Evolutionary conservation across 2,888 invertebrate species (phyloP).

Genomic region (Ctena decussata): DNA sequence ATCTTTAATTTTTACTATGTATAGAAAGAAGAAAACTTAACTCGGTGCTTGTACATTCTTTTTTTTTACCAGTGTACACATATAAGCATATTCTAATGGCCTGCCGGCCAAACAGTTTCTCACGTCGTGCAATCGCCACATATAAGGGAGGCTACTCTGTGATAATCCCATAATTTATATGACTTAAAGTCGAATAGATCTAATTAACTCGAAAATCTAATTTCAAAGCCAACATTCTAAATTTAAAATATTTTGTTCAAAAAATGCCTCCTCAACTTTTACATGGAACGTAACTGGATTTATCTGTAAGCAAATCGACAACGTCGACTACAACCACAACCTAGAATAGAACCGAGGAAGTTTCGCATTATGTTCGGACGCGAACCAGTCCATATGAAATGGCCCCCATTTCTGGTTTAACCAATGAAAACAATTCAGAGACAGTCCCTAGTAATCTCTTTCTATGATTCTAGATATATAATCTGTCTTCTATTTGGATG

Average conservation of each 20-base stretch:
- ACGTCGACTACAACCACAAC: constrained; percentile 8
- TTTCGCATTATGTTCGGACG: constrained; percentile 20
- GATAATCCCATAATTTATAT: too few species aligned
- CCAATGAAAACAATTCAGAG: neutral
- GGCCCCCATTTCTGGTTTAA: constrained; percentile 1
- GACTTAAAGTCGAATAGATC: too few species aligned
- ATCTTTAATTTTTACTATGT: neutral
- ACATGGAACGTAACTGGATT: neutral
- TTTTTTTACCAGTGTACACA: neutral
- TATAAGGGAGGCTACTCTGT: too few species aligned
- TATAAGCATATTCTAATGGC: neutral
- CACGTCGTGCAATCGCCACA: neutral
- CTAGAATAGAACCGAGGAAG: constrained; percentile 11
- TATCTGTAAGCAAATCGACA: neutral
- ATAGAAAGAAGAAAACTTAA: neutral
- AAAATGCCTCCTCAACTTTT: neutral
- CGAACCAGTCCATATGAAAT: neutral
- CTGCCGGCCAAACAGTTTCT: neutral
- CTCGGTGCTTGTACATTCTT: too few species aligned
- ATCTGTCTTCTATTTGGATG: constrained; percentile 30
- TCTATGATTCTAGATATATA: constrained; percentile 40
- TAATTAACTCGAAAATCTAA: neutral
- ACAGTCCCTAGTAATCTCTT: constrained; percentile 32
- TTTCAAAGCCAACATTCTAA: neutral
- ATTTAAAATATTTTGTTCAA: neutral